phyloP scores from a whole-genome alignment of 1,140 invertebrate species.

The Ylistrum balloti region DNA sequence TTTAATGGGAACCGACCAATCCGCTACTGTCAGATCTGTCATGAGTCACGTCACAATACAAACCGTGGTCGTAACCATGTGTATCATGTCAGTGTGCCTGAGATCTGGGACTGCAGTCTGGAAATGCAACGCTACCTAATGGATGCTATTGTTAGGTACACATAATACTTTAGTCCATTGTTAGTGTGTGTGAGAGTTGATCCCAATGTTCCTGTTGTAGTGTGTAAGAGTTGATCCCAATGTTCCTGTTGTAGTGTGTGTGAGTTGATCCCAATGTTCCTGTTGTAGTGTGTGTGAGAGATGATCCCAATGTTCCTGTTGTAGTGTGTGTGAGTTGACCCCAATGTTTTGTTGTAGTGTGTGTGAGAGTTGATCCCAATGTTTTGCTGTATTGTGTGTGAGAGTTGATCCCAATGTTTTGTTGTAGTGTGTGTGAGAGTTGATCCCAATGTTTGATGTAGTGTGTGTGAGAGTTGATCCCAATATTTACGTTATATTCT shows the following conservation, averaged over 20 bases:
- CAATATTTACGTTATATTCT: too few relatives aligned
- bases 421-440: too few relatives aligned
- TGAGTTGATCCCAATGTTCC: too few relatives aligned
- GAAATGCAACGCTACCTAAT: constrained; percentile 97
- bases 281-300: background rate
- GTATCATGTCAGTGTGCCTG: constrained; percentile 92
- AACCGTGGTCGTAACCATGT: constrained; percentile 92
- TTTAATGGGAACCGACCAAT: constrained; percentile 98
- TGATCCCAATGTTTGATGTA: too few relatives aligned
- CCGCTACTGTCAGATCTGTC: constrained; percentile 89
- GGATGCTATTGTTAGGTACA: constrained; percentile 95
- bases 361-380: too few relatives aligned
- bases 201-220: too few relatives aligned
- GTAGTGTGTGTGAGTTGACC: too few relatives aligned
- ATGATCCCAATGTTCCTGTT: constrained; percentile 16
- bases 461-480: too few relatives aligned
- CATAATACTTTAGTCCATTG: background rate
- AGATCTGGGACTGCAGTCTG: constrained; percentile 90
- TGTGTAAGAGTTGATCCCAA: background rate
- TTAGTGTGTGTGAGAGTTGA: too few relatives aligned
- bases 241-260: constrained; percentile 63
- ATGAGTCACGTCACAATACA: constrained; percentile 91
- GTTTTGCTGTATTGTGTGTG: too few relatives aligned
- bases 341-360: too few relatives aligned
- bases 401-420: too few relatives aligned